Evolutionary conservation across 2,797 vertebrate genomes (phyloP).

Genomic region (Chrysocyon brachyurus): DNA sequence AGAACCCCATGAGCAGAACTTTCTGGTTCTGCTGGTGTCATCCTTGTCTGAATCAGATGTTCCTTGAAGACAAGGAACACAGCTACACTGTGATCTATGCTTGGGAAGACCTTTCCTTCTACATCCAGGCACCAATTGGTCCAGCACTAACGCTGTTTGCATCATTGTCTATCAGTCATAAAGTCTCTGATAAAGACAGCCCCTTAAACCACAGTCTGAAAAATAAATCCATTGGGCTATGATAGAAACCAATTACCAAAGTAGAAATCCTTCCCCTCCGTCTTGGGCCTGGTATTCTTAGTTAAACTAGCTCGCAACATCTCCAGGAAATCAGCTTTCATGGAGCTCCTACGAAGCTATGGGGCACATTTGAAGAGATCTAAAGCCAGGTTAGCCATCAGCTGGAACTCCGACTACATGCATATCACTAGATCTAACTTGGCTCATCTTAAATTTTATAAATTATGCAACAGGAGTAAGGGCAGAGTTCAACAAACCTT

Average conservation of each 20-base stretch:
- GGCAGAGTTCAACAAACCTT: not conserved
- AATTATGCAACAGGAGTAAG: not conserved
- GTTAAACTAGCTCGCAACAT: not conserved
- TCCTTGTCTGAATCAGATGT: not conserved
- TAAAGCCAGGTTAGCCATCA: not conserved
- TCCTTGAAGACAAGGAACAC: not conserved
- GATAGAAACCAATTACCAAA: not conserved
- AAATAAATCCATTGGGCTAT: not conserved
- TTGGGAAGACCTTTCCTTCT: not conserved
- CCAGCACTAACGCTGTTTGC: not conserved
- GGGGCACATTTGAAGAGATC: not conserved
- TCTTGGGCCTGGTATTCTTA: not conserved
- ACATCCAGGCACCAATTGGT: not conserved
- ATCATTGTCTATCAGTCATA: not conserved
- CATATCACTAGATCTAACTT: not conserved
- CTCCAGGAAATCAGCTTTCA: not conserved
- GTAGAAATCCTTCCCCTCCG: fast-evolving
- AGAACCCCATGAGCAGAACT: too few relatives aligned
- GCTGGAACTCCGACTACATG: not conserved
- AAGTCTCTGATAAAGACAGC: not conserved
- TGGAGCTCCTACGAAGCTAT: not conserved
- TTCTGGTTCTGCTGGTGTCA: not conserved
- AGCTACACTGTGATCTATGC: too few relatives aligned
- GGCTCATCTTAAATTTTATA: not conserved
- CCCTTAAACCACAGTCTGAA: not conserved